Conservation (phyloP, 1,140 invertebrate species). For the Neodiprion pinetum region DNA sequence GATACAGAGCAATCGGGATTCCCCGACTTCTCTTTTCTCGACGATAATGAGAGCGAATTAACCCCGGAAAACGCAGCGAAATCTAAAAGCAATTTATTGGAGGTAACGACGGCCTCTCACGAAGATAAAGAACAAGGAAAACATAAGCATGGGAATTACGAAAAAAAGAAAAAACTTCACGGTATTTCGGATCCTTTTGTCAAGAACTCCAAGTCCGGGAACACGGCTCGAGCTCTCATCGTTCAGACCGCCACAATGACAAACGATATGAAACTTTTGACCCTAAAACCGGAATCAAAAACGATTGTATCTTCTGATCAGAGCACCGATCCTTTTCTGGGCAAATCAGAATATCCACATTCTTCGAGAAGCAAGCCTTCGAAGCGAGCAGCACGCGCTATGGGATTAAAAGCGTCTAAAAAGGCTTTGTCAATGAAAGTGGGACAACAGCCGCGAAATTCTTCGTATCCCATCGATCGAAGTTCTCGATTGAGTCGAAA, state of each 20-base stretch:
- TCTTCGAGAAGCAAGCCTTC: background rate
- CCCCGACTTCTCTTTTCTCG: background rate
- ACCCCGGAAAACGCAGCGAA: too few relatives aligned
- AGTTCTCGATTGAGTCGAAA: background rate
- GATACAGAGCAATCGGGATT: background rate
- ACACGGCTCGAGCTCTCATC: too few relatives aligned
- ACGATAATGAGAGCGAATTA: background rate
- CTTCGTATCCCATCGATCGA: background rate
- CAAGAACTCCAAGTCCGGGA: too few relatives aligned
- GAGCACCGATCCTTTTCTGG: too few relatives aligned
- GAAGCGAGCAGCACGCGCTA: background rate
- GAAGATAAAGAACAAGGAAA: too few relatives aligned
- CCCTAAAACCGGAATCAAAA: background rate
- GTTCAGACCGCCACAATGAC: background rate
- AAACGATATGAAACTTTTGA: background rate
- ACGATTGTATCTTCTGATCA: background rate
- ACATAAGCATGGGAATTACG: too few relatives aligned
- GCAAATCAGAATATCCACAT: too few relatives aligned
- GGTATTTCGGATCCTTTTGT: too few relatives aligned
- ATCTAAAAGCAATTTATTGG: too few relatives aligned
- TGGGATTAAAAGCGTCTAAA: background rate
- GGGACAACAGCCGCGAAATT: background rate
- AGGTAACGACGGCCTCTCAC: too few relatives aligned
- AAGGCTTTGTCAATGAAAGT: background rate
- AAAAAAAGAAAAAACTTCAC: too few relatives aligned